Evolutionary conservation across 1,140 invertebrate species (phyloP).

Genomic region (Epicauta chinensis): DNA sequence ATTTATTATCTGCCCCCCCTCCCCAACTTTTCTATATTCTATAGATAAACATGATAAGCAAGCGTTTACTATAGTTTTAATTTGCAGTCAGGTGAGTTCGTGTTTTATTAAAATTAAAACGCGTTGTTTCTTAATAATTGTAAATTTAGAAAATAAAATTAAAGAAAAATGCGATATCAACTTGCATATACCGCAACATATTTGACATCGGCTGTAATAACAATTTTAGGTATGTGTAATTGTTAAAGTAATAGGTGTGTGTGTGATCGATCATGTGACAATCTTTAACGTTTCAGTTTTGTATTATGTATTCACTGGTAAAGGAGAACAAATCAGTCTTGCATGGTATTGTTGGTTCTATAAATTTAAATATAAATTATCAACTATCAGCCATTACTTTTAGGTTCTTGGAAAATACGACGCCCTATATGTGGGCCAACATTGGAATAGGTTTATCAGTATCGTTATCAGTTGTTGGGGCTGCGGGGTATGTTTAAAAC

Average conservation of each 20-base stretch:
- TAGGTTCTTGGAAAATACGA: conserved; percentile 51
- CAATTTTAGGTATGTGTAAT: neutral
- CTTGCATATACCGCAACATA: conserved; percentile 1
- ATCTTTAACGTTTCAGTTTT: conserved; percentile 19
- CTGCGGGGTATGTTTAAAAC: conserved; percentile 72
- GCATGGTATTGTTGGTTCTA: conserved; percentile 21
- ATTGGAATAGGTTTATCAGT: conserved; percentile 91
- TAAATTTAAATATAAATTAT: neutral
- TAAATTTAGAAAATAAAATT: neutral
- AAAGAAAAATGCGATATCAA: conserved; percentile 9
- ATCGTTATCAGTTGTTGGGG: conserved; percentile 92
- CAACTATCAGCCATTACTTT: neutral
- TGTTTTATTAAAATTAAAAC: too few species aligned
- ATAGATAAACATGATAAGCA: too few species aligned
- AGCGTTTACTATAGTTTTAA: too few species aligned
- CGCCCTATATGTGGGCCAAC: conserved; percentile 91
- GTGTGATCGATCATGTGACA: neutral
- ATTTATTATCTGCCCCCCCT: neutral
- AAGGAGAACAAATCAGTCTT: conserved; percentile 34
- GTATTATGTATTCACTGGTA: conserved; percentile 34
- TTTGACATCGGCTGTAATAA: neutral
- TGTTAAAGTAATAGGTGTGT: conserved; percentile 1
- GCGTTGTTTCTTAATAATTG: too few species aligned
- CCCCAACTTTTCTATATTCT: neutral
- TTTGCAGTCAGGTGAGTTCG: too few species aligned